Conservation (phyloP, 2,797 vertebrate species). For the Buphagus erythrorhynchus region DNA sequence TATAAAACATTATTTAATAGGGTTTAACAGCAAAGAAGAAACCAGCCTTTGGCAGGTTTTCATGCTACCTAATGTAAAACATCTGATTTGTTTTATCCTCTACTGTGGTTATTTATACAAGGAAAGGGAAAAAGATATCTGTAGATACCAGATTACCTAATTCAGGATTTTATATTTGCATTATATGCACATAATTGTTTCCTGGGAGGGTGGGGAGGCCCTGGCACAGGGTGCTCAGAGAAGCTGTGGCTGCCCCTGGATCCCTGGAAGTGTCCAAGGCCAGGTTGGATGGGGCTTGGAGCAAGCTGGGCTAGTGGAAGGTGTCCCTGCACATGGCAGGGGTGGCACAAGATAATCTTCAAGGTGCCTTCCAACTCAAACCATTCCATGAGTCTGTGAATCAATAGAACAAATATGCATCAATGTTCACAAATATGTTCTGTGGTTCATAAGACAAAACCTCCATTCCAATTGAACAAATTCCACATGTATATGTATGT, state of each 20-base stretch:
- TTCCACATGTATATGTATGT: neutral
- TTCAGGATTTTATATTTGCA: neutral
- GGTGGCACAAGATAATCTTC: neutral
- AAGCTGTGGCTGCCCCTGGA: neutral
- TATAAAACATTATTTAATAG: neutral
- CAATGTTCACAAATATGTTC: neutral
- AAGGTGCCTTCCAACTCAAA: neutral
- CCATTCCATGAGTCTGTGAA: too few species aligned
- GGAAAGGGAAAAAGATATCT: neutral
- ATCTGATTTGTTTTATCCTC: neutral
- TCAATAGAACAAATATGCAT: too few species aligned
- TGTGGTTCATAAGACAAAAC: neutral
- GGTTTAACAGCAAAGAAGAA: neutral
- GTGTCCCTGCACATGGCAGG: neutral
- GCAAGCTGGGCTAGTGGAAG: accelerated
- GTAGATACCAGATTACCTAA: neutral
- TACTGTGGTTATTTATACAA: neutral
- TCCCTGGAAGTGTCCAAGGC: neutral
- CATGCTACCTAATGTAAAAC: neutral
- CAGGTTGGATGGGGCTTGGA: accelerated
- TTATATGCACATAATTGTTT: neutral
- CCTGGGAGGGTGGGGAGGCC: accelerated
- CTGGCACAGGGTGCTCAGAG: neutral
- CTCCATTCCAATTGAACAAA: neutral
- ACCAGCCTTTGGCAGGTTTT: neutral